Percentiles rank a stretch among this genome's conserved stretches.
These are phyloP conservation scores for Micoletzkya japonica DNA, from an alignment of 2,888 invertebrate species.

Conservation along the genomic window DNA sequence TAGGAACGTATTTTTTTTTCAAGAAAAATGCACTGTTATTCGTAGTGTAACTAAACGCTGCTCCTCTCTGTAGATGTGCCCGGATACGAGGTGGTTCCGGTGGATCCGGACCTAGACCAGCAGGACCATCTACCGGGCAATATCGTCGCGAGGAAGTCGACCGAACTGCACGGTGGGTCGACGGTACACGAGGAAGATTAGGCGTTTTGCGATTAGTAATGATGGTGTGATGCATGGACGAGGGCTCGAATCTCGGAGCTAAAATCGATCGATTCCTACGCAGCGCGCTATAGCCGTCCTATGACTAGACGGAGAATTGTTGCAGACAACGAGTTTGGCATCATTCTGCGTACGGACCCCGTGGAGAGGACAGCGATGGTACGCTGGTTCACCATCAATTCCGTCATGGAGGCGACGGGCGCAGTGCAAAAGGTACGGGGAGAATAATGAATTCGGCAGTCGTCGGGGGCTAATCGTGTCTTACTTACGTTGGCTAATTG, in stretches of 20 bases:
- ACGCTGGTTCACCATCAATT: conserved; percentile 27
- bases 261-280: too few relatives aligned
- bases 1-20: too few relatives aligned
- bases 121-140: conserved; percentile 31
- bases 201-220: too few relatives aligned
- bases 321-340: conserved; percentile 26
- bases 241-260: too few relatives aligned
- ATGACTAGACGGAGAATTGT: too few relatives aligned
- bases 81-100: conserved; percentile 26
- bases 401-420: not conserved
- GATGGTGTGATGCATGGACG: too few relatives aligned
- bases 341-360: conserved; percentile 26
- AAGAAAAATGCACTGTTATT: too few relatives aligned
- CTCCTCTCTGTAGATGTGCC: conserved; percentile 21
- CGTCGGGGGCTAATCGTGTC: too few relatives aligned
- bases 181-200: not conserved
- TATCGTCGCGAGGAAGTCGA: conserved; percentile 22
- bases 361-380: conserved; percentile 29
- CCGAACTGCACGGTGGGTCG: not conserved
- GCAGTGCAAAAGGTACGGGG: conserved; percentile 14
- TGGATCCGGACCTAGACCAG: conserved; percentile 33
- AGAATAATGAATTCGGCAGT: too few relatives aligned
- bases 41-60: too few relatives aligned
- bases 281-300: too few relatives aligned
- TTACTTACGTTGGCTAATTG: too few relatives aligned